Evolutionary conservation across 2,888 invertebrate genomes (phyloP).

Genomic region (Apotomis capreana): DNA sequence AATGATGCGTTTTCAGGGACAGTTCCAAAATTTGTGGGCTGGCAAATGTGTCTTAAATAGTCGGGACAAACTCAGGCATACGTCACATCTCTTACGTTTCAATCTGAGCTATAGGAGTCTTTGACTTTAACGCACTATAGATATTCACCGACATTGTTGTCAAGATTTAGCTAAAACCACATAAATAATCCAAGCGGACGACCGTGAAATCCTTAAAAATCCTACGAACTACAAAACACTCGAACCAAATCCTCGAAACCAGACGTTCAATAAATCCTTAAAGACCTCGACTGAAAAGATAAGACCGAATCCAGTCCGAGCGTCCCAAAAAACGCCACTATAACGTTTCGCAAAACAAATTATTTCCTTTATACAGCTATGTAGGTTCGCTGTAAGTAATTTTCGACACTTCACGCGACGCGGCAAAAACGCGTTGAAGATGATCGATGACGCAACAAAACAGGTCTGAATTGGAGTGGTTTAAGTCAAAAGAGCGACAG

Average conservation of each 20-base stretch:
- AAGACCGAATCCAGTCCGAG: slow-evolving; percentile 6
- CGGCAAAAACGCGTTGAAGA: slow-evolving; percentile 64
- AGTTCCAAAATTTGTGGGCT: neutral
- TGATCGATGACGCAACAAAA: slow-evolving; percentile 76
- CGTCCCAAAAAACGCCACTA: neutral
- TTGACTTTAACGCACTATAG: too few species aligned
- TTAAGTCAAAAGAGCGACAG: slow-evolving; percentile 39
- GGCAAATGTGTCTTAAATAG: too few species aligned
- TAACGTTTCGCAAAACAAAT: slow-evolving; percentile 21
- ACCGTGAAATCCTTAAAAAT: neutral
- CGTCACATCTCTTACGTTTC: too few species aligned
- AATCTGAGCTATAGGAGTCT: too few species aligned
- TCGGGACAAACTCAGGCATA: too few species aligned
- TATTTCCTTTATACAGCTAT: slow-evolving; percentile 39
- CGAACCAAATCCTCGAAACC: neutral
- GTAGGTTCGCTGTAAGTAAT: slow-evolving; percentile 72
- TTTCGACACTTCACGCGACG: slow-evolving; percentile 66
- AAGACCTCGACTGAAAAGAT: slow-evolving; percentile 11
- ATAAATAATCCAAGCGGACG: neutral
- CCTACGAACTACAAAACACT: neutral
- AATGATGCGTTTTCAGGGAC: neutral
- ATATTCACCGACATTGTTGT: neutral
- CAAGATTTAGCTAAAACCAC: neutral
- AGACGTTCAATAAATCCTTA: neutral
- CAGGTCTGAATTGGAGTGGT: slow-evolving; percentile 44